A percentile compares a stretch with the other conserved stretches of the same genome.
Conservation (phyloP, 2,113 vertebrate genomes). For the Daphoenositta chrysoptera region DNA sequence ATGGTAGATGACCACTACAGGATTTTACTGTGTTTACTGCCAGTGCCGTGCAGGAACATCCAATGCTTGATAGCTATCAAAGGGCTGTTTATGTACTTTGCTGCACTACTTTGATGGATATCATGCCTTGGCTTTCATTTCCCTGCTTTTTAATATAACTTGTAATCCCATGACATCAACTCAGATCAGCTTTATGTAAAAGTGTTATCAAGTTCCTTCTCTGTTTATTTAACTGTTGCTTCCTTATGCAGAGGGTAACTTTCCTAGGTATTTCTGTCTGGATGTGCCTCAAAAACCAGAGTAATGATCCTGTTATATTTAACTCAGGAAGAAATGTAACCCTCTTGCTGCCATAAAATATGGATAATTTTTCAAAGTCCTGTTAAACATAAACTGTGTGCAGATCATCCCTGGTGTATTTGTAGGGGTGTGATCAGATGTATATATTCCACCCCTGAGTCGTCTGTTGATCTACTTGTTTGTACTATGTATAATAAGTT, state of each 20-base stretch:
- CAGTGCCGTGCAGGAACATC: neutral
- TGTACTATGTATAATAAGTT: neutral
- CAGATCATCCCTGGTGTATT: neutral
- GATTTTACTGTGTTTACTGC: neutral
- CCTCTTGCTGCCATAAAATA: neutral
- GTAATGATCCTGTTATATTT: neutral
- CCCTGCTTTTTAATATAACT: neutral
- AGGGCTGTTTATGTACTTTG: neutral
- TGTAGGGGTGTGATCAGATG: neutral
- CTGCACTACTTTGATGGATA: neutral
- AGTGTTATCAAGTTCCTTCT: neutral
- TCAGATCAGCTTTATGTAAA: neutral
- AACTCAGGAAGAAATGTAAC: neutral
- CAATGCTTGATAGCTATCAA: neutral
- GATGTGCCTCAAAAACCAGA: neutral
- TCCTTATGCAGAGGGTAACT: neutral
- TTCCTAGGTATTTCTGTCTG: neutral
- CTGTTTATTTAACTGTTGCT: neutral
- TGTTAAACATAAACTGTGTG: neutral
- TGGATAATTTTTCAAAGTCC: neutral
- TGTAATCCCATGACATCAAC: neutral
- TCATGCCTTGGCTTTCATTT: neutral
- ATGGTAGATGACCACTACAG: neutral
- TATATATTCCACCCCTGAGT: neutral
- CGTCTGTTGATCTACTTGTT: neutral